Percentiles rank a stretch among this genome's conserved stretches.
phyloP scores from a whole-genome alignment of 2,797 vertebrate species.

The Astyanax mexicanus region DNA sequence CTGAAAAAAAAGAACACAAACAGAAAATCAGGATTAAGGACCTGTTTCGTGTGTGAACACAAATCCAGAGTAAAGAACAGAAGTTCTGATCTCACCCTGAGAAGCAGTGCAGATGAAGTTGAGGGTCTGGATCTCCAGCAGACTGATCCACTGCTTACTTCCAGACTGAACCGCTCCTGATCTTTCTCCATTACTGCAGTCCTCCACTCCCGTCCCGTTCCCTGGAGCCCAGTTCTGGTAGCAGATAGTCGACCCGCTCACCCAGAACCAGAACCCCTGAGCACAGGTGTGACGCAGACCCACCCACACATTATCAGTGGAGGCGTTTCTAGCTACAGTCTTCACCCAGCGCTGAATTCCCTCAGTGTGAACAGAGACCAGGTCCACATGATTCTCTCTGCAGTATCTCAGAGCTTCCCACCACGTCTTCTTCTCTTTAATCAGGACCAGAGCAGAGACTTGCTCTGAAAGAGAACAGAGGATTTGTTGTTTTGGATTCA shows the following conservation, averaged over 20 bases:
- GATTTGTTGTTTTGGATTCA: too few relatives aligned
- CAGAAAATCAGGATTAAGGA: too few relatives aligned
- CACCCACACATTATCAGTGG: neutral
- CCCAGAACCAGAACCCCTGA: slow-evolving; percentile 46
- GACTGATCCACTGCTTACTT: neutral
- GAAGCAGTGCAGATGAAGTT: neutral
- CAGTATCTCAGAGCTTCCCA: slow-evolving; percentile 57
- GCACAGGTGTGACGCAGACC: slow-evolving; percentile 38
- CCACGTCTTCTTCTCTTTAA: neutral
- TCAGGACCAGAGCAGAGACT: neutral
- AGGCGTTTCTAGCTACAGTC: neutral
- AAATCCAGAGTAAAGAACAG: too few relatives aligned
- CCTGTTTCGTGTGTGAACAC: too few relatives aligned
- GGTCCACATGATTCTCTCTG: slow-evolving; percentile 36
- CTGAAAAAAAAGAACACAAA: too few relatives aligned
- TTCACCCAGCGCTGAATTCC: neutral
- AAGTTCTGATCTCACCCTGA: neutral
- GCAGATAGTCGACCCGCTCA: slow-evolving; percentile 29
- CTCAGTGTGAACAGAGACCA: slow-evolving; percentile 3
- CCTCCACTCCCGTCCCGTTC: neutral
- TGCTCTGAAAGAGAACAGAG: neutral
- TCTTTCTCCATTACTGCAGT: slow-evolving; percentile 16
- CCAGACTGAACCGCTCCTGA: neutral
- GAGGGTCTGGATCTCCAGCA: neutral
- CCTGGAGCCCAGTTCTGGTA: slow-evolving; percentile 46